Evolutionary conservation across 2,797 vertebrate genomes (phyloP), one percentile per base, ranked within the genome.

Genomic region (Coendou prehensilis): DNA sequence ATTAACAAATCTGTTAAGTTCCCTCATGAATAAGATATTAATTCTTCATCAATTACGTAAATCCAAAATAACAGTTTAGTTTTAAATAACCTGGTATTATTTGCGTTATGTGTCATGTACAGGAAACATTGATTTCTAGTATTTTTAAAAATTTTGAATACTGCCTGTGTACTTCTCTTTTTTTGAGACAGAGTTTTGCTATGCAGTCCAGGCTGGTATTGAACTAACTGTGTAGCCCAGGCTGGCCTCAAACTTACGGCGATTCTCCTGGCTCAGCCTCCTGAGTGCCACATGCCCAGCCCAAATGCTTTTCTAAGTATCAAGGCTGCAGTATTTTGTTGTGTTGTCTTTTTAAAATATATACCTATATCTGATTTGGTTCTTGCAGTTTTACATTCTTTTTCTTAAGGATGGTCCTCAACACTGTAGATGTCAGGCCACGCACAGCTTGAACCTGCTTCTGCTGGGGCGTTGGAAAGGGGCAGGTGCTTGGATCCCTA

Each of bases 1-100:
- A 3, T 86, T 45, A 95, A 83, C n/a, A 97, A 80, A 82, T 79
- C 63, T 93, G 56, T 87, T 80, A 76, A 75, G 15, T 69, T 71
- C 23, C 10, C 37, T 56, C 0, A 30, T 54, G 37, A 75, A 61
- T 17, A 89, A 45, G 33, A 28, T 26, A 50, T n/a, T 47, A 91
- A 20, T 78, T 33, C 18, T 81, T 94, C 83, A 71, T 85, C 45
- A 64, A 20, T 73, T 88, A 52, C 9, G 17, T 73, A 57, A 91
- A 63, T 75, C 47, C 64, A 91, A 85, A 90, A 47, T 50, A 93
- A 69, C 10, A 57, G n/a, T 78, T n/a, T 13, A 28, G 28, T 67
- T 64, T 94, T 59, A 64, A 85, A 75, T 50, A 23, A 52, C 30
- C 13, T 50, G 59, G 41, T 89, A 45, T 57, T 93, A 80, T 79